These are phyloP conservation scores for Zapornia atra DNA, from an alignment of 2,113 vertebrate genomes.

Conservation along the genomic window DNA sequence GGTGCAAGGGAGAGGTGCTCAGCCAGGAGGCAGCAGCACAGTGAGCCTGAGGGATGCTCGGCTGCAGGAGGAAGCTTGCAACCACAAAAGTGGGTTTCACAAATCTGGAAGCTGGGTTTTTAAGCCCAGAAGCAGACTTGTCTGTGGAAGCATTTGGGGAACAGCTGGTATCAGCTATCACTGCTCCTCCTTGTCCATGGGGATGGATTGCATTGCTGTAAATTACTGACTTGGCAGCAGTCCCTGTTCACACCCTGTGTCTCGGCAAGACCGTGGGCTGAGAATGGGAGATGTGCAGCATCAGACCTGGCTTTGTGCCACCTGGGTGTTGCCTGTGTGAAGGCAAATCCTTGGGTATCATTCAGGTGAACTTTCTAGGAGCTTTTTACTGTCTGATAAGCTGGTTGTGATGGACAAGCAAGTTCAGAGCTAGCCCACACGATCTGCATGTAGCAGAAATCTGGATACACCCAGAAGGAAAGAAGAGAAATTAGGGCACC, in stretches of 20 bases:
- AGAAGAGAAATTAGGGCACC: slow-evolving; percentile 8
- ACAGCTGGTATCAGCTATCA: slow-evolving; percentile 54
- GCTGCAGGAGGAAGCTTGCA: neutral
- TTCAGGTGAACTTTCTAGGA: neutral
- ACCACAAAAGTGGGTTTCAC: neutral
- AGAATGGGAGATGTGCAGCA: slow-evolving; percentile 40
- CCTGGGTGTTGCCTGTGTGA: neutral
- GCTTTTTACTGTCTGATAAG: neutral
- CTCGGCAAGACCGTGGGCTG: neutral
- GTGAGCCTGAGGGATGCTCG: neutral
- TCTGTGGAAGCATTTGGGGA: slow-evolving; percentile 39
- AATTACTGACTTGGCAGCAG: slow-evolving; percentile 24
- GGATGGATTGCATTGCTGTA: slow-evolving; percentile 47
- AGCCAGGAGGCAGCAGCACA: neutral
- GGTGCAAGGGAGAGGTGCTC: neutral
- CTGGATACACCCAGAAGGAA: neutral
- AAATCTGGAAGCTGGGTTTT: neutral
- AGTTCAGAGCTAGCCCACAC: neutral
- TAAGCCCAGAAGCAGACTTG: slow-evolving; percentile 40
- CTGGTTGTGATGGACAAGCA: neutral
- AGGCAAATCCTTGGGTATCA: neutral
- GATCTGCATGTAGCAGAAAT: neutral
- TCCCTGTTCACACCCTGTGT: slow-evolving; percentile 40
- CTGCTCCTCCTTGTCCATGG: slow-evolving; percentile 49
- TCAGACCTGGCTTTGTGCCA: slow-evolving; percentile 8